Evolutionary conservation across 2,113 vertebrate genomes (phyloP).

Genomic region (Tichodroma muraria): DNA sequence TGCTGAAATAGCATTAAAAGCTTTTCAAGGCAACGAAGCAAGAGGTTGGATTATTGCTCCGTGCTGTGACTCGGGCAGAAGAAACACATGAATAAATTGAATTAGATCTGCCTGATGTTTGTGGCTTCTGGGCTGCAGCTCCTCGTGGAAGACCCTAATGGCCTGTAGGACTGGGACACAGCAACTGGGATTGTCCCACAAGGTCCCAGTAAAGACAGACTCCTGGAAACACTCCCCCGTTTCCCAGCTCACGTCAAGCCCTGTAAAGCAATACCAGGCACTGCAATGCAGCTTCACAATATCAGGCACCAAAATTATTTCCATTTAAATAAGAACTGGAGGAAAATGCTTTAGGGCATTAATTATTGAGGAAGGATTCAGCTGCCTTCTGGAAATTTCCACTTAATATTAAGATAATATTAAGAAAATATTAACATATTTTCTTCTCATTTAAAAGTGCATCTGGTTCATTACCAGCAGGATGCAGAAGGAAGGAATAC

Average conservation of each 20-base stretch:
- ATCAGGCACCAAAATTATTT: not conserved
- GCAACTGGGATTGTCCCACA: not conserved
- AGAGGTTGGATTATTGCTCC: not conserved
- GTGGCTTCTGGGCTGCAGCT: not conserved
- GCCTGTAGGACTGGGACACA: not conserved
- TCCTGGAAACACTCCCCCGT: not conserved
- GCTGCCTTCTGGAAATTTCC: not conserved
- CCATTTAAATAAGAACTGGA: not conserved
- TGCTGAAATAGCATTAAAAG: constrained; percentile 24
- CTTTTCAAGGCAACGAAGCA: not conserved
- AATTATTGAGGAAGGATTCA: not conserved
- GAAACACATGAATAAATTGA: not conserved
- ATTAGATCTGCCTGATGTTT: not conserved
- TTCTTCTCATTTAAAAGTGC: not conserved
- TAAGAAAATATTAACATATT: not conserved
- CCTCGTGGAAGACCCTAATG: not conserved
- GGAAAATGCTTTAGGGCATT: not conserved
- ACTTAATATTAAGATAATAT: too few relatives aligned
- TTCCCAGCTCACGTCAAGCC: not conserved
- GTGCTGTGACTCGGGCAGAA: not conserved
- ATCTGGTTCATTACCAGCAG: not conserved
- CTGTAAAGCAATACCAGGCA: not conserved
- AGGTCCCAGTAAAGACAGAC: not conserved
- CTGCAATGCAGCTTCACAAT: not conserved
- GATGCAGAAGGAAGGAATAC: not conserved